These are phyloP conservation scores for Hyalella azteca DNA, from an alignment of 2,888 invertebrate species.

Conservation along the genomic window DNA sequence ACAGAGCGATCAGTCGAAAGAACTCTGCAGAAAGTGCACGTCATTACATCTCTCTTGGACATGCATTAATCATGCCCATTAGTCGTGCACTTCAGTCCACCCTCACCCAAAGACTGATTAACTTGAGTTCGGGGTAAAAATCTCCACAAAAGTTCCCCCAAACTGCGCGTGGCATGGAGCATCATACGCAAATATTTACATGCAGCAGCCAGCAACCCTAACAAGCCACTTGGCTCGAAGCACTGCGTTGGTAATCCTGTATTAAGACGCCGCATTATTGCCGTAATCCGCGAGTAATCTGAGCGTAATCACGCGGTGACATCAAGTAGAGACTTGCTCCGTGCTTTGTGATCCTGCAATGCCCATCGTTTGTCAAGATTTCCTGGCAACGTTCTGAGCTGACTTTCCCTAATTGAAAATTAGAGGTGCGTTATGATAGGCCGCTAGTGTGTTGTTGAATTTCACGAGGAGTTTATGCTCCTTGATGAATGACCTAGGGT, in stretches of 20 bases:
- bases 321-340: too few relatives aligned
- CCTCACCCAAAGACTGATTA: not conserved
- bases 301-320: slow-evolving; percentile 7
- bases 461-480: too few relatives aligned
- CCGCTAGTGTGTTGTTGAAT: too few relatives aligned
- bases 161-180: not conserved
- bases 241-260: not conserved
- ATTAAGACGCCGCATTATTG: slow-evolving; percentile 14
- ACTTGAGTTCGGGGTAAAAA: not conserved
- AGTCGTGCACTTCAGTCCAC: not conserved
- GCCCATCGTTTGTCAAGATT: slow-evolving; percentile 24
- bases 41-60: slow-evolving; percentile 10
- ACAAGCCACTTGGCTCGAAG: not conserved
- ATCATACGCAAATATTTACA: not conserved
- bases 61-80: slow-evolving; percentile 2
- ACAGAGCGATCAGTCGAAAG: too few relatives aligned
- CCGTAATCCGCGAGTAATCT: slow-evolving; percentile 10
- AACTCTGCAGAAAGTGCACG: not conserved
- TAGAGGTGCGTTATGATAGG: too few relatives aligned
- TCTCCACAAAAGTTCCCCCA: not conserved
- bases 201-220: not conserved
- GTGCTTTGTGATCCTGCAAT: not conserved
- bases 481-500: too few relatives aligned
- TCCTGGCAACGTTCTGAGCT: not conserved
- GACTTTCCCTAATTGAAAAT: too few relatives aligned